Evolutionary conservation across 2,113 vertebrate species (phyloP).

Genomic region (Ptyas mucosa): DNA sequence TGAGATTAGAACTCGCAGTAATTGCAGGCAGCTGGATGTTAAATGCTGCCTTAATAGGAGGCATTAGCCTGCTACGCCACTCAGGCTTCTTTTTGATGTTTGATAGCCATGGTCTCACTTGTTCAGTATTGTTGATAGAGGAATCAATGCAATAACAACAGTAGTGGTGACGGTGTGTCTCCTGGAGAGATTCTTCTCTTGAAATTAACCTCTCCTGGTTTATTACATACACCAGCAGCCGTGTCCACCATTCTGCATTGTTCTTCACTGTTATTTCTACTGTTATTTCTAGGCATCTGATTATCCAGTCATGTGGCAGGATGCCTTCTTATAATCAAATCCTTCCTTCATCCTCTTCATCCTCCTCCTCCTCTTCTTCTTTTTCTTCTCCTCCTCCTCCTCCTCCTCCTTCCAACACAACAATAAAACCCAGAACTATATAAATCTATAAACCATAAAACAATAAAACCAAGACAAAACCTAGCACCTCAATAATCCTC

Average conservation of each 20-base stretch:
- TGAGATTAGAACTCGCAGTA: too few species aligned
- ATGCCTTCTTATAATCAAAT: background rate
- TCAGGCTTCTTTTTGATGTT: too few species aligned
- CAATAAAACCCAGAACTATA: background rate
- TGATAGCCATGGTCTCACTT: background rate
- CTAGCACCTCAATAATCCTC: background rate
- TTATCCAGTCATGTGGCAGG: background rate
- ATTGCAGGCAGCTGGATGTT: too few species aligned
- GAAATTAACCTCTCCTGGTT: background rate
- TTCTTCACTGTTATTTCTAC: background rate
- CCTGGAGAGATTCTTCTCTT: background rate
- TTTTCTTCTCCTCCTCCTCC: too few species aligned
- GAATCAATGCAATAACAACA: background rate
- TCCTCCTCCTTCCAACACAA: background rate
- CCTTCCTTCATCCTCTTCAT: too few species aligned
- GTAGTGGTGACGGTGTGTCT: background rate
- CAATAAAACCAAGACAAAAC: background rate
- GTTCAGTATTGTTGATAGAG: background rate
- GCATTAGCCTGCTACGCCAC: too few species aligned
- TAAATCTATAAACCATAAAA: background rate
- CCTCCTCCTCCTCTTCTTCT: too few species aligned
- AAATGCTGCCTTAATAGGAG: too few species aligned
- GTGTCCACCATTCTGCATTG: background rate
- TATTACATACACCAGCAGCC: too few species aligned
- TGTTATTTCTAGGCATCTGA: background rate